Evolutionary conservation across 1,140 invertebrate species (phyloP).

Genomic region (Fopius arisanus): DNA sequence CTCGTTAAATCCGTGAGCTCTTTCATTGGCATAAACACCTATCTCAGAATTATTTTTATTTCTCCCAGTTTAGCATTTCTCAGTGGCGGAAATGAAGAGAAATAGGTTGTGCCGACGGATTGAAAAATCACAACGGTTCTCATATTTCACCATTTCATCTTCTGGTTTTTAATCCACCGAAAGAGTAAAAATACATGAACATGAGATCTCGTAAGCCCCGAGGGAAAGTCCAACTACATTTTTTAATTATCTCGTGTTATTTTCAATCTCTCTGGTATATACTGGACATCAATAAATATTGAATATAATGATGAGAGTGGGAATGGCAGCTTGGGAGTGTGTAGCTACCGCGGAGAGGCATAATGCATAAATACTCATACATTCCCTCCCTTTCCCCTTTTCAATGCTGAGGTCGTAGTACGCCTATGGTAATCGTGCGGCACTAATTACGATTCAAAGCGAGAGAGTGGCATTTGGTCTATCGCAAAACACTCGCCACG

Average conservation of each 20-base stretch:
- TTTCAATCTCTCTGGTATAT: neutral
- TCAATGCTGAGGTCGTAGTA: neutral
- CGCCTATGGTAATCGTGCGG: slow-evolving; percentile 11
- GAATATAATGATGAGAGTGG: slow-evolving; percentile 8
- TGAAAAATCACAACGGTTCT: too few species aligned
- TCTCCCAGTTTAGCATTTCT: neutral
- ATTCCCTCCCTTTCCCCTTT: neutral
- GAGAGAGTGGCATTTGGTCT: slow-evolving; percentile 12
- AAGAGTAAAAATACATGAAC: neutral
- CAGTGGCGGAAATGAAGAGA: too few species aligned
- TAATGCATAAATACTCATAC: slow-evolving; percentile 9
- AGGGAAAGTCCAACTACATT: neutral
- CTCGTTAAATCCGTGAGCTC: neutral
- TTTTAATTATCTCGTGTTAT: slow-evolving; percentile 6
- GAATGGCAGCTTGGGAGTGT: neutral
- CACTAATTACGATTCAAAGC: slow-evolving; percentile 26
- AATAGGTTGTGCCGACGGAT: too few species aligned
- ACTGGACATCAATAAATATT: neutral
- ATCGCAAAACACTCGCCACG: slow-evolving; percentile 20
- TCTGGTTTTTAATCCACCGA: neutral
- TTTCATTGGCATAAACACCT: neutral
- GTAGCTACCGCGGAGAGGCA: neutral
- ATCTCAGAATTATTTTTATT: too few species aligned
- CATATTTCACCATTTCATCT: neutral
- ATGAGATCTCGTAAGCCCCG: neutral